Base-by-base conservation (phyloP, 2,888 invertebrate species). In the Troilus luridus region DNA sequence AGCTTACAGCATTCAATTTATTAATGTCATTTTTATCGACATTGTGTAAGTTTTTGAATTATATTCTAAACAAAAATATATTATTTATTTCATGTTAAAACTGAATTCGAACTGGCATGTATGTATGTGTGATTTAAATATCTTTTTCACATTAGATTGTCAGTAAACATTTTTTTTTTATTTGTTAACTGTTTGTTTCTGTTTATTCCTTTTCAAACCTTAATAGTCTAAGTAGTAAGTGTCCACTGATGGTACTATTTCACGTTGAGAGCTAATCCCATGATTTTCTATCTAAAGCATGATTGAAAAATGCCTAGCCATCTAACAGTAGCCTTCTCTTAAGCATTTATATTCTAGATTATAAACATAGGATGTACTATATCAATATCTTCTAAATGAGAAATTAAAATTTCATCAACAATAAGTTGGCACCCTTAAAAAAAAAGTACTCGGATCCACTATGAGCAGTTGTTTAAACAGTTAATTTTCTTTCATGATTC, bases 11-110 rank as follows among this genome's bases (percentile, higher is more conserved):
- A 89, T 89, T 64, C 88, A 89, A 89, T 64, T 89, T 64, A 64
- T 89, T n/a, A 67, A 54, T 89, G 89, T 89, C 89, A 89, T 89
- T 89, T 89, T 89, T 89, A 89, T 64, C 54, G 89, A 89, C 89
- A 89, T 64, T 54, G n/a, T 64, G 88, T 60, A 89, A 89, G 60
- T 64, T 64, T 89, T 62, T 89, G 89, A 54, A 89, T 89, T 64
- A 60, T 89, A 64, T 62, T 89, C 41, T 89, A 54, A 89, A 89
- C 67, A 67, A 64, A 60, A 10, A 88, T 88, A 64, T 64, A 64
- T 89, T 89, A 21, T 89, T 62, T 64, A 64, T 89, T 89, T 88
- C n/a, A 60, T 64, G 64, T 54, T 64, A 89, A 54, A 89, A 62
- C 54, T 89, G 67, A 64, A 89, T 64, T 64, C 54, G 89, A 64